phyloP scores from a whole-genome alignment of 2,888 invertebrate genomes.

The Lithosia quadra region DNA sequence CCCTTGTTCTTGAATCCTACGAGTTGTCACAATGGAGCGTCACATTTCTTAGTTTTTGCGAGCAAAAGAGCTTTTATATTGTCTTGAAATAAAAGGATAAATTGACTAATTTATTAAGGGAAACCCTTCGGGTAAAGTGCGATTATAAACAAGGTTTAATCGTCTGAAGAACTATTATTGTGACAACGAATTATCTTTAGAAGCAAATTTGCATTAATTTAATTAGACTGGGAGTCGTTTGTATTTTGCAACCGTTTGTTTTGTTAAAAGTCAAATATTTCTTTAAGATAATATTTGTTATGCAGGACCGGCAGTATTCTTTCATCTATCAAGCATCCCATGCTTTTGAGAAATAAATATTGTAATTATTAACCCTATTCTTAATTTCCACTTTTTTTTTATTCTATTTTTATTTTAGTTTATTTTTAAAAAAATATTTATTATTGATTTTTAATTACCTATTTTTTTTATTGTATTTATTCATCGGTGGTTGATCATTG shows the following conservation, averaged over 20 bases:
- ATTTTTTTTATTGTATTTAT: no score
- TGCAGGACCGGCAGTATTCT: no score
- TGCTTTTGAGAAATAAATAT: no score
- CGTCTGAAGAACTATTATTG: not conserved
- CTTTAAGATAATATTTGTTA: no score
- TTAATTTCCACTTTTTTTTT: no score
- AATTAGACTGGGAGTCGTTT: not conserved
- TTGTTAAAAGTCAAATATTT: not conserved
- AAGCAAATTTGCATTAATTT: not conserved
- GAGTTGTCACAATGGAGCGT: conserved; percentile 7
- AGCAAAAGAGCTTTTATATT: conserved; percentile 15
- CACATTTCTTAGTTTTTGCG: conserved; percentile 20
- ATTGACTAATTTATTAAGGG: conserved; percentile 19
- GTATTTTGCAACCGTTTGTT: not conserved
- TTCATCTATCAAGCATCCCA: no score
- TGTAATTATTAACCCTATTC: no score
- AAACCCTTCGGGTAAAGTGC: not conserved
- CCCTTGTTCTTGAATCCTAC: not conserved
- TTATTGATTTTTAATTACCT: no score
- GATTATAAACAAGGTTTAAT: conserved; percentile 5
- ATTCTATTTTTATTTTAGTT: no score
- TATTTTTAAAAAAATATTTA: no score
- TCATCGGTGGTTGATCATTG: no score
- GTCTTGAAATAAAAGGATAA: conserved; percentile 22
- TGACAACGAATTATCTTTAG: not conserved